Evolutionary conservation across 1,140 invertebrate species (phyloP), one percentile per base, ranked within the genome.

Genomic region (Metaphire vulgaris): DNA sequence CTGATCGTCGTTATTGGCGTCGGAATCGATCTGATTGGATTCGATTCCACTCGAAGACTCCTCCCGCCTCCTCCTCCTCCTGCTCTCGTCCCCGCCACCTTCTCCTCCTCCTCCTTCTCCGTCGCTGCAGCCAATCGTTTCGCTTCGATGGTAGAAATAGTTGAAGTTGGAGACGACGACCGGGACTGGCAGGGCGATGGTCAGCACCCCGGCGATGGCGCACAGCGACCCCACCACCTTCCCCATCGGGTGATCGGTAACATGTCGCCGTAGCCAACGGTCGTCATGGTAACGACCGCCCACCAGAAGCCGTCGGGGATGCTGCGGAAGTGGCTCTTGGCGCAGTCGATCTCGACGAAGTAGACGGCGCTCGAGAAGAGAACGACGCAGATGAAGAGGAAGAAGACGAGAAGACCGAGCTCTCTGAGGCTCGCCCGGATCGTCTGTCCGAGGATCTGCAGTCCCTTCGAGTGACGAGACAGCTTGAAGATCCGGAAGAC

Each of bases 91-190:
- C n/a, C n/a, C n/a, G n/a, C n/a, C n/a, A n/a, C n/a, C n/a, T n/a
- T n/a, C n/a, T n/a, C 69, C 32, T 71, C 33, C 28, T 71, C 69
- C 32, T 98, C 96, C 14, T 71, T 71, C 31, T 71, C 69, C 6
- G 72, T 73, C 72, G 6, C 41, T 21, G 41, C 41, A 56, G 41
- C 41, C 41, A 56, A 56, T 6, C 21, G 6, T 6, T 56, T 12
- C 41, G 6, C 41, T 56, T 56, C 96, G 92, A 88, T 98, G 96
- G 90, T 99, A 99, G 90, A 99, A 99, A 90, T 99, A 99, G 89
- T 99, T 99, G 91, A 99, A 99, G 90, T 99, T 99, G 87, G 96
- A 97, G 81, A 99, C 97, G 88, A 99, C 99, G 88, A 98, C 96
- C 83, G 97, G 96, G 82, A 99, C 97, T 79, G 97, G 97, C 82